Evolutionary conservation across 2,797 vertebrate genomes (phyloP), one percentile per base, ranked within the genome.

Genomic region (Acanthiza pusilla): DNA sequence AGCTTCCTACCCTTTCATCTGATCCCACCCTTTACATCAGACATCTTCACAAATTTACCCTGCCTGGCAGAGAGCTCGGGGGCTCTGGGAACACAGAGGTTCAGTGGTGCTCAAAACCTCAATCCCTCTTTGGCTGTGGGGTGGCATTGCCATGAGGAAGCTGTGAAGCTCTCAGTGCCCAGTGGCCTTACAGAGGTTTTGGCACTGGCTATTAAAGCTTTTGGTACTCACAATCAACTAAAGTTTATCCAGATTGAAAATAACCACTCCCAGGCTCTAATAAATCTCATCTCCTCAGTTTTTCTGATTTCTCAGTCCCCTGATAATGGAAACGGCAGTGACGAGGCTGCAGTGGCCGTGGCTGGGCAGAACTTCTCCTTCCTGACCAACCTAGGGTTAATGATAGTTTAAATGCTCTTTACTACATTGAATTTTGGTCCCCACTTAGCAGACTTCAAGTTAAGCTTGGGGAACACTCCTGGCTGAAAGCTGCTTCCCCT

Each of bases 101-200:
- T 30, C 58, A 10, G 20, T 0, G 3, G 11, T 10, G 16, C n/a
- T 4, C 10, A 32, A 8, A 34, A 2, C 47, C 23, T 3, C 4
- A 12, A 2, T 38, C 50, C n/a, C 27, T 20, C 20, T 19, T 9
- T 38, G 34, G 13, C 55, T 21, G 12, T 7, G 48, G 7, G 29
- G 53, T 8, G 53, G 67, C 20, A 9, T 1, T 32, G 17, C 70
- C 19, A 6, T 4, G 18, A 17, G 22, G 51, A 34, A 36, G 25
- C n/a, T 1, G 1, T 1, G 5, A 9, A 38, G 21, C 16, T 53
- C 42, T 42, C 65, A 5, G 0, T 3, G 4, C 3, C 14, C 53
- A 9, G 1, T 2, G 55, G 8, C 17, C 40, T n/a, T 15, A 47
- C 30, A 11, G 32, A 50, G 78, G 18, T 13, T 5, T 3, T 47